Evolutionary conservation across 2,113 vertebrate genomes (phyloP).

Genomic region (Gymnocephalus cernua): DNA sequence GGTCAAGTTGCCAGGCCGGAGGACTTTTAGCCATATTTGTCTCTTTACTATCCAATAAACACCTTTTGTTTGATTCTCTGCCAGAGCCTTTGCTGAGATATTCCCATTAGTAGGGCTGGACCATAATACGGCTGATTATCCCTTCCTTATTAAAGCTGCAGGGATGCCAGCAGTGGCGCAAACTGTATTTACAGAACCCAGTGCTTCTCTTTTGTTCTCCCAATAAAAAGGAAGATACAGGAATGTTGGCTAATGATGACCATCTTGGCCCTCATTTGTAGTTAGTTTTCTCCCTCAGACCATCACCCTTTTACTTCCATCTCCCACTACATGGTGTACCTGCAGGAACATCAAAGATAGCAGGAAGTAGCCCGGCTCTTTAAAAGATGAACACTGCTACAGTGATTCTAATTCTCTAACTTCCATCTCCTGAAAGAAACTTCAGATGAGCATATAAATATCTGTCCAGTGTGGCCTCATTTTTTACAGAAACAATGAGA

Average conservation of each 20-base stretch:
- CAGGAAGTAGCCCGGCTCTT: slow-evolving; percentile 52
- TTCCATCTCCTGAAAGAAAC: slow-evolving; percentile 25
- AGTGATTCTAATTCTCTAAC: slow-evolving; percentile 51
- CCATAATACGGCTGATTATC: slow-evolving; percentile 67
- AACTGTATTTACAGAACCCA: slow-evolving; percentile 47
- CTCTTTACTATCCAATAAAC: slow-evolving; percentile 45
- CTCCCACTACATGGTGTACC: slow-evolving; percentile 35
- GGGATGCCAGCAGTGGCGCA: slow-evolving; percentile 50
- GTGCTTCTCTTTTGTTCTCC: slow-evolving; percentile 61
- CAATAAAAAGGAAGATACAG: slow-evolving; percentile 50
- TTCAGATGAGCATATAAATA: slow-evolving; percentile 39
- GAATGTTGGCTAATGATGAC: slow-evolving; percentile 73
- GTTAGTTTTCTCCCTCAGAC: slow-evolving; percentile 39
- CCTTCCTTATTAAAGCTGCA: slow-evolving; percentile 60
- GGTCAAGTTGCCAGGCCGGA: slow-evolving; percentile 38
- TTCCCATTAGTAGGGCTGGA: slow-evolving; percentile 60
- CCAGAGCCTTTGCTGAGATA: slow-evolving; percentile 62
- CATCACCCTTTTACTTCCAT: slow-evolving; percentile 38
- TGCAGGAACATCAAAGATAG: slow-evolving; percentile 61
- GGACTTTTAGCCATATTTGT: slow-evolving; percentile 53
- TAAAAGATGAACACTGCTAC: slow-evolving; percentile 56
- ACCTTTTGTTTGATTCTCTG: slow-evolving; percentile 53
- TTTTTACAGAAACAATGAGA: not conserved
- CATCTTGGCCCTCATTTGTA: slow-evolving; percentile 57
- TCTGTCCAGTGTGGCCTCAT: slow-evolving; percentile 33